Evolutionary conservation across 2,113 vertebrate genomes (phyloP), one percentile per base, ranked within the genome.

Genomic region (Vulpes vulpes): DNA sequence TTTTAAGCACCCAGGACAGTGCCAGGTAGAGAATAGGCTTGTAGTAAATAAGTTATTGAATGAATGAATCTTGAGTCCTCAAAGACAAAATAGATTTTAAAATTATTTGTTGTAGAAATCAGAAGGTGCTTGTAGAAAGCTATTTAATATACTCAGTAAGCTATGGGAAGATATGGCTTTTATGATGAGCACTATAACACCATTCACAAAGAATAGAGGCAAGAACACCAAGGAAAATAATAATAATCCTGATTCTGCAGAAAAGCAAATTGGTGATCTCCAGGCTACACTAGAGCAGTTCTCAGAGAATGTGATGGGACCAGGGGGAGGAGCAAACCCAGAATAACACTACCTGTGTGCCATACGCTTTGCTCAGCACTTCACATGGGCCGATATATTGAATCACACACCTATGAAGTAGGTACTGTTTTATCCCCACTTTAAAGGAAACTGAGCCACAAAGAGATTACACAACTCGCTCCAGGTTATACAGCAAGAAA

Each of bases 51-150:
- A 4, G 0, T n/a, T 90, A 84, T 59, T 59, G 64, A 87, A 91
- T 76, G 74, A 76, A 55, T 92, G 69, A 87, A 87, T 84, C 57
- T 35, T 55, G 57, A 79, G 27, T 91, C 85, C 62, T 87, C 19
- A 12, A 57, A 76, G 97, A 94, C 23, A 79, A 95, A 80, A 35
- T n/a, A 89, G 73, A 69, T 67, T 88, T 92, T 83, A 30, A 64
- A 92, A 69, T 80, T 91, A 95, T 89, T 97, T 96, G 53, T 32
- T 12, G 8, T 69, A 92, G 92, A 62, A 82, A 87, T 96, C 74
- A 62, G 27, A 90, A 82, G 74, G 49, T 57, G 14, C 30, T 38
- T 51, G 16, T 38, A 62, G 30, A 65, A 97, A 95, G 16, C 27
- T 89, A 6, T 69, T 89, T 85, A 81, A 22, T 35, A n/a, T 91